Percentiles rank a stretch among this genome's conserved stretches.
These are phyloP conservation scores for Ricordea florida DNA, from an alignment of 92 coral and sea anemone genomes.

Conservation along the genomic window DNA sequence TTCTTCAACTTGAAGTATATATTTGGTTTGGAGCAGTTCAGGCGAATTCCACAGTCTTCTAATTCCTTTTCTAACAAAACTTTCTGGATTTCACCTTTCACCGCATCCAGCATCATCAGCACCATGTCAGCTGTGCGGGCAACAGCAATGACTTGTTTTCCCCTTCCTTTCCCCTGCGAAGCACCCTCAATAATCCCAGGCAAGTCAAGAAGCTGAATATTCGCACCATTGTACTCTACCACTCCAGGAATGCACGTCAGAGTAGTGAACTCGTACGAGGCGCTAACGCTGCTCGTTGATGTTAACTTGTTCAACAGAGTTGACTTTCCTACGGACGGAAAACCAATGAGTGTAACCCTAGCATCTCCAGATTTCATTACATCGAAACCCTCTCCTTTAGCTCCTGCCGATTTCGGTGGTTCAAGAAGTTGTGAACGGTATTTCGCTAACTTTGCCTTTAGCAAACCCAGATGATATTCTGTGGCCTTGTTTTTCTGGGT, in stretches of 20 bases:
- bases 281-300: slow-evolving; percentile 82
- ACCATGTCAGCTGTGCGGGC: slow-evolving; percentile 98
- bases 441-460: slow-evolving; percentile 97
- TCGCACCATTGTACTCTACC: slow-evolving; percentile 91
- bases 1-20: slow-evolving; percentile 95
- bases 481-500: slow-evolving; percentile 99
- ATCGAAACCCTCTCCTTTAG: slow-evolving; percentile 99
- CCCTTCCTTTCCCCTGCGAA: slow-evolving; percentile 94
- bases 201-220: slow-evolving; percentile 90
- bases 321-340: slow-evolving; percentile 98
- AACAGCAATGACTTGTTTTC: slow-evolving; percentile 94
- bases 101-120: slow-evolving; percentile 94
- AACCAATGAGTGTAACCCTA: slow-evolving; percentile 93
- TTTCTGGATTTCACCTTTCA: slow-evolving; percentile 91
- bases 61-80: slow-evolving; percentile 88
- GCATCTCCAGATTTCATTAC: slow-evolving; percentile 99
- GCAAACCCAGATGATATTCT: slow-evolving; percentile 92
- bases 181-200: slow-evolving; percentile 99
- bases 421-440: slow-evolving; percentile 96
- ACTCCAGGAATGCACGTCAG: slow-evolving; percentile 99
- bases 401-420: slow-evolving; percentile 81
- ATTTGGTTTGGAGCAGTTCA: slow-evolving; percentile 84
- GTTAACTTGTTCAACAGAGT: slow-evolving; percentile 92
- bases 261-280: slow-evolving; percentile 96
- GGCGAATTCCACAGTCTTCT: slow-evolving; percentile 94